These are phyloP conservation scores for Enteromius anoplus DNA, from an alignment of 2,797 vertebrate species.

Conservation along the genomic window DNA sequence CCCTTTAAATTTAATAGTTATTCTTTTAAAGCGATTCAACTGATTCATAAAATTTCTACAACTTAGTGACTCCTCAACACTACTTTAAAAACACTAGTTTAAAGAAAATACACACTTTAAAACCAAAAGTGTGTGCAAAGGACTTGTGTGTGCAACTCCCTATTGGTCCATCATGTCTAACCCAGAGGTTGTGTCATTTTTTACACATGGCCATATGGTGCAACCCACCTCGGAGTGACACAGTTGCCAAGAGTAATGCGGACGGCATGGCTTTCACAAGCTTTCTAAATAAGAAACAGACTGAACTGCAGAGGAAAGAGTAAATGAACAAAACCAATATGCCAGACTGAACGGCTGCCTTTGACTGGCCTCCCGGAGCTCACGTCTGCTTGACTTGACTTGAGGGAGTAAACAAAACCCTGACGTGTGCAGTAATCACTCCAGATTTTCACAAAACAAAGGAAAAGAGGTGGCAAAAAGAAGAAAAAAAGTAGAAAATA, in stretches of 20 bases:
- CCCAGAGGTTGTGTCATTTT: constrained; percentile 53
- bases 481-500: neutral
- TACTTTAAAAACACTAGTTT: neutral
- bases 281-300: constrained; percentile 42
- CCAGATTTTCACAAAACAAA: constrained; percentile 34
- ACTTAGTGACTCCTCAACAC: no score
- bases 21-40: neutral
- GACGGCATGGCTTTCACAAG: constrained; percentile 58
- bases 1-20: neutral
- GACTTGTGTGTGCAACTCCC: neutral
- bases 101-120: constrained; percentile 1
- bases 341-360: constrained; percentile 47
- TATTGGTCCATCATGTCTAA: constrained; percentile 22
- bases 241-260: constrained; percentile 60
- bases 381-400: constrained; percentile 46
- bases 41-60: neutral
- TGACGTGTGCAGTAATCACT: constrained; percentile 30
- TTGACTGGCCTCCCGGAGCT: constrained; percentile 29
- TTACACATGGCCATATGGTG: constrained; percentile 71
- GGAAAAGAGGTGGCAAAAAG: neutral
- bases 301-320: constrained; percentile 51
- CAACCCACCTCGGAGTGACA: constrained; percentile 64
- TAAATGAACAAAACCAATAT: constrained; percentile 29
- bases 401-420: constrained; percentile 49
- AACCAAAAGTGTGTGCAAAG: neutral